Evolutionary conservation across 2,113 vertebrate genomes (phyloP).

Genomic region (Delphinus delphis): DNA sequence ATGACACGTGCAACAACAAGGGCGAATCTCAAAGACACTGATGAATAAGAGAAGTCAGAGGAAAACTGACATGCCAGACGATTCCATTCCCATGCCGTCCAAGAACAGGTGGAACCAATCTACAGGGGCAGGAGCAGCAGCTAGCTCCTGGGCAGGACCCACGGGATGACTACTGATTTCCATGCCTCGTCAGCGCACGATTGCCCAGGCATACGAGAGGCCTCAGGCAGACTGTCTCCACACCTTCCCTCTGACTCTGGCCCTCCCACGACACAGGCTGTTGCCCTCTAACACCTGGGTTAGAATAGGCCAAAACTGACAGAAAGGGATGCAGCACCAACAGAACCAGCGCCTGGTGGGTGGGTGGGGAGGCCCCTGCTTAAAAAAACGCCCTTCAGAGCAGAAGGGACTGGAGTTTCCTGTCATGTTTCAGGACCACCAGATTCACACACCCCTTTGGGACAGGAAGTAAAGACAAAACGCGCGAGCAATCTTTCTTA

Average conservation of each 20-base stretch:
- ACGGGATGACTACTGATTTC: rapidly evolving
- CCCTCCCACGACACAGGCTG: neutral
- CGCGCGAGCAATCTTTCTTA: neutral
- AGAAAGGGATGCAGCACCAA: no score
- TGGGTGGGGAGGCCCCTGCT: rapidly evolving
- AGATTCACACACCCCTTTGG: neutral
- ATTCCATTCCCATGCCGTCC: no score
- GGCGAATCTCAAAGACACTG: neutral
- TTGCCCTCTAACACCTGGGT: no score
- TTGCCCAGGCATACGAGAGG: rapidly evolving
- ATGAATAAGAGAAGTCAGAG: neutral
- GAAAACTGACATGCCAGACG: neutral
- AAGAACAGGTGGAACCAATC: neutral
- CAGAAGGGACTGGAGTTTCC: neutral
- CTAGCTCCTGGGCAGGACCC: neutral
- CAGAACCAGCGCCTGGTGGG: neutral
- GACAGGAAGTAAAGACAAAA: neutral
- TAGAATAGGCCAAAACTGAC: no score
- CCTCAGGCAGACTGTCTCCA: neutral
- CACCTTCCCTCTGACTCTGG: neutral
- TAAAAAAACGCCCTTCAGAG: neutral
- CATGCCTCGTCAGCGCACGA: neutral
- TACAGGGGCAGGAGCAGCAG: neutral
- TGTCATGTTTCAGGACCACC: neutral
- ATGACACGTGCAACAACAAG: rapidly evolving